Percentiles rank a stretch among this genome's conserved stretches.
Evolutionary conservation across 2,888 invertebrate species (phyloP).

Genomic region (Harpalus rubripes): DNA sequence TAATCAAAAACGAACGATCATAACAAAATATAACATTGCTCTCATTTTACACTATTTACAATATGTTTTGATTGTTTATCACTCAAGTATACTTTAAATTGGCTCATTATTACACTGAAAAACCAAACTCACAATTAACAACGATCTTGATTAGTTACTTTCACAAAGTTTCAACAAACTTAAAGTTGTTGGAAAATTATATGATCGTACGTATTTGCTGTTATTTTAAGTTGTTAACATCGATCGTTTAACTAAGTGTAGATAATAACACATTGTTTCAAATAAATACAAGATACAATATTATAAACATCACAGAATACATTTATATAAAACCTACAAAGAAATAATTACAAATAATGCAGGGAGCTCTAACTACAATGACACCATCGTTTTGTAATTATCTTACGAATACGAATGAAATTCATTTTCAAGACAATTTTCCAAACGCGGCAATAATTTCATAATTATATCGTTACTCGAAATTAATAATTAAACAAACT

Average conservation of each 20-base stretch:
- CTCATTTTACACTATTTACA: slow-evolving; percentile 49
- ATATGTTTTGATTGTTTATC: slow-evolving; percentile 48
- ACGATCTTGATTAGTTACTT: slow-evolving; percentile 22
- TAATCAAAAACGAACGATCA: slow-evolving; percentile 57
- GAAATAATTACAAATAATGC: slow-evolving; percentile 63
- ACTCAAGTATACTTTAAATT: slow-evolving; percentile 42
- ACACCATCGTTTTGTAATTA: slow-evolving; percentile 35
- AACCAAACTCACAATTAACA: slow-evolving; percentile 28
- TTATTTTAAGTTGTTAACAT: slow-evolving; percentile 44
- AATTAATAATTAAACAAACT: slow-evolving; percentile 68
- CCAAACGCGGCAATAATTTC: slow-evolving; percentile 21
- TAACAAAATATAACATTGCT: slow-evolving; percentile 55
- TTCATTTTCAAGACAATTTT: slow-evolving; percentile 38
- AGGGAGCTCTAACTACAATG: slow-evolving; percentile 54
- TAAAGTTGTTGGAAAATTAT: slow-evolving; percentile 4
- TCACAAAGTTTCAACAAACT: neutral
- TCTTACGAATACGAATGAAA: slow-evolving; percentile 53
- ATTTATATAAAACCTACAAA: slow-evolving; percentile 60
- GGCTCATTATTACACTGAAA: slow-evolving; percentile 46
- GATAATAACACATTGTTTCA: slow-evolving; percentile 64
- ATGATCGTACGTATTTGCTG: slow-evolving; percentile 24
- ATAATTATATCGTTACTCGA: slow-evolving; percentile 18
- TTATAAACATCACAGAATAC: slow-evolving; percentile 75
- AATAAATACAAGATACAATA: slow-evolving; percentile 74
- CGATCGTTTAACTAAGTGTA: slow-evolving; percentile 48